phyloP scores from a whole-genome alignment of 2,797 vertebrate species.

The Silurus lanzhouensis region DNA sequence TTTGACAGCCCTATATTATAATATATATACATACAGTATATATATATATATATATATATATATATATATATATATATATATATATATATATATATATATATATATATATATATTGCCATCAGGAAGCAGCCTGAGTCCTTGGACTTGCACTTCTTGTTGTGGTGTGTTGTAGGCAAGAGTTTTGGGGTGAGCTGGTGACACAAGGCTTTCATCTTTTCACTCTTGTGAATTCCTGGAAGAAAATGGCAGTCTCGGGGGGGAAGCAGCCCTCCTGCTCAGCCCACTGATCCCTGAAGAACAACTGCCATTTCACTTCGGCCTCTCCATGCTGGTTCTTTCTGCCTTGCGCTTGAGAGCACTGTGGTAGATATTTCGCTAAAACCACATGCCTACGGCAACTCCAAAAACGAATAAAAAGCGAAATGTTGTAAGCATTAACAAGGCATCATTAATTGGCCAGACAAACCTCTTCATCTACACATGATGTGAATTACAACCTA shows the following conservation, averaged over 20 bases:
- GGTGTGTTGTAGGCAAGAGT: constrained; percentile 45
- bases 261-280: constrained; percentile 51
- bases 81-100: too few species aligned
- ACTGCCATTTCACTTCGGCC: constrained; percentile 58
- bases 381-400: constrained; percentile 30
- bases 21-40: too few species aligned
- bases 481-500: constrained; percentile 61
- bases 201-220: constrained; percentile 61
- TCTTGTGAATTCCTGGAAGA: constrained; percentile 63
- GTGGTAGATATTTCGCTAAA: constrained; percentile 33
- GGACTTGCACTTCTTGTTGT: constrained; percentile 50
- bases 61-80: too few species aligned
- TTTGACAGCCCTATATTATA: too few species aligned
- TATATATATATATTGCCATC: neutral
- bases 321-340: constrained; percentile 38
- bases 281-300: constrained; percentile 66
- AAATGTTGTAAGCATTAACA: constrained; percentile 50
- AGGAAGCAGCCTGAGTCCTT: constrained; percentile 37
- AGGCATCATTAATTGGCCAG: constrained; percentile 55
- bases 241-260: constrained; percentile 53
- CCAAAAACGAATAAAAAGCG: constrained; percentile 27
- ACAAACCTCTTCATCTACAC: constrained; percentile 54
- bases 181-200: constrained; percentile 59
- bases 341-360: constrained; percentile 38
- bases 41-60: too few species aligned